Conservation (phyloP, 2,888 invertebrate species). For the Drosophila peninsularis region DNA sequence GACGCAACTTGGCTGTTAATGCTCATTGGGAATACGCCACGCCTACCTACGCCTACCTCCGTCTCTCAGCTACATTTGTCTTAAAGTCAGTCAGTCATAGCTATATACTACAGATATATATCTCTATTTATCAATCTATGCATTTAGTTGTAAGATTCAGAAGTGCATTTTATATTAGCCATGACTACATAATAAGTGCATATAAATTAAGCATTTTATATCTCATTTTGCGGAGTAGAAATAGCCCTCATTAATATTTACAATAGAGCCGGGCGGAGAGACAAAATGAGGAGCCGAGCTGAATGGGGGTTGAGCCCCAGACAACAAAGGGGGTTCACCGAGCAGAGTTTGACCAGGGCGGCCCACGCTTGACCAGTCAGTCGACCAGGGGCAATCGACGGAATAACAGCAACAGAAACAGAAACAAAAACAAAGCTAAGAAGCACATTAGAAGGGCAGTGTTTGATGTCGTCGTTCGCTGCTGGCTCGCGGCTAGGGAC, state of each 20-base stretch:
- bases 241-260: slow-evolving; percentile 40
- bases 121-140: background rate
- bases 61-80: background rate
- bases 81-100: too few relatives aligned
- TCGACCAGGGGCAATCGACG: slow-evolving; percentile 25
- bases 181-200: background rate
- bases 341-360: background rate
- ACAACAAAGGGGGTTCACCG: slow-evolving; percentile 18
- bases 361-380: background rate
- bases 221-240: slow-evolving; percentile 3
- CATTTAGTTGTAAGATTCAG: background rate
- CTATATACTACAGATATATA: too few relatives aligned
- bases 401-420: slow-evolving; percentile 25
- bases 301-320: background rate
- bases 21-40: background rate
- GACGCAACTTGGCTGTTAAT: background rate
- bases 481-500: background rate
- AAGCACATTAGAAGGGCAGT: slow-evolving; percentile 29
- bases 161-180: background rate
- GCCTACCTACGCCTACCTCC: background rate
- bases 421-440: background rate
- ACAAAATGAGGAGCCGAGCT: background rate
- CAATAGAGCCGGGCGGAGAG: slow-evolving; percentile 15
- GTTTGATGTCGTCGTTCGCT: slow-evolving; percentile 46
- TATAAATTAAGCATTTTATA: slow-evolving; percentile 18